Conservation (phyloP, 2,113 vertebrate species). For the Leucosticte australis region DNA sequence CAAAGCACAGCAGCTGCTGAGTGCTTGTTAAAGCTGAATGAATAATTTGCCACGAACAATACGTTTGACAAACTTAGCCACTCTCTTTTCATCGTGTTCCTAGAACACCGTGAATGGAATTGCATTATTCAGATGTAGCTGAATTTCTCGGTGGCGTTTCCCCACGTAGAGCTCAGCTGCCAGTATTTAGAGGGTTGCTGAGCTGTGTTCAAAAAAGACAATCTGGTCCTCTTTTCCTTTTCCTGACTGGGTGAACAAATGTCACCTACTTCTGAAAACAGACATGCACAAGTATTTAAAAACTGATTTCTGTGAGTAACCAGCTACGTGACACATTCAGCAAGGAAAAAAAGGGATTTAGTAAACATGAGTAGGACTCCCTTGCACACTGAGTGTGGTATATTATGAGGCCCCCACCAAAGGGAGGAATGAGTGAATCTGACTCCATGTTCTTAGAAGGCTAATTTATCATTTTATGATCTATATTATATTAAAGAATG, state of each 20-base stretch:
- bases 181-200: background rate
- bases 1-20: background rate
- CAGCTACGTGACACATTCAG: background rate
- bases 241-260: conserved; percentile 7
- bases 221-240: background rate
- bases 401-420: too few species aligned
- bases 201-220: background rate
- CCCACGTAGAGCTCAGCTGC: fast-evolving
- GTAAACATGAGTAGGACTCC: background rate
- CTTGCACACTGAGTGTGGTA: background rate
- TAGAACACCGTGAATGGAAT: background rate
- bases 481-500: too few species aligned
- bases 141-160: background rate
- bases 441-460: too few species aligned
- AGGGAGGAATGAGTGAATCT: too few species aligned
- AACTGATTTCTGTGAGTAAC: background rate
- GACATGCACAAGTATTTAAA: conserved; percentile 1
- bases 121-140: background rate
- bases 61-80: background rate
- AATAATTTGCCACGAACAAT: background rate
- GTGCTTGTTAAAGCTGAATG: background rate
- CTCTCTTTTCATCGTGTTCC: background rate
- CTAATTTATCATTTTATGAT: too few species aligned
- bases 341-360: background rate
- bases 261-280: conserved; percentile 13